A percentile compares a stretch with the other conserved stretches of the same genome.
Evolutionary conservation across 1,140 invertebrate genomes (phyloP).

Genomic region (Colletes latitarsis): DNA sequence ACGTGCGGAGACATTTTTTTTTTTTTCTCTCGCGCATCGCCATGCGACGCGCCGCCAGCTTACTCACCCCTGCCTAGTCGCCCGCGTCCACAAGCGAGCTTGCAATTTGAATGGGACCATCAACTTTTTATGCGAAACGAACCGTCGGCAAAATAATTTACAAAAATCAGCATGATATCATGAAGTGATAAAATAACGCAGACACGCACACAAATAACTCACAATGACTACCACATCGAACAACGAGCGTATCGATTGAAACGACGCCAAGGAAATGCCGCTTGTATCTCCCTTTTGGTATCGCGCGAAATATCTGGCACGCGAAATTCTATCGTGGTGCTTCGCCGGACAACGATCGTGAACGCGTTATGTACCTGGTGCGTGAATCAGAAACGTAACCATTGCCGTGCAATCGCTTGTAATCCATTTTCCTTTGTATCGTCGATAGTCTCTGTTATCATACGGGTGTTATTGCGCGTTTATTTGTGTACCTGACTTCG

Average conservation of each 20-base stretch:
- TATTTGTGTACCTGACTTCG: constrained; percentile 64
- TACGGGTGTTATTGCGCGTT: constrained; percentile 45
- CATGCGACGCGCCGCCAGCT: constrained; percentile 77
- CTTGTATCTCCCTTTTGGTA: neutral
- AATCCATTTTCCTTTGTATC: constrained; percentile 28
- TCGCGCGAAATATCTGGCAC: no score
- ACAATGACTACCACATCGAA: constrained; percentile 42
- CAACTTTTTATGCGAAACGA: constrained; percentile 74
- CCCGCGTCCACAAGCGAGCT: constrained; percentile 73
- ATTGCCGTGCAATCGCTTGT: no score
- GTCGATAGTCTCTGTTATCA: constrained; percentile 41
- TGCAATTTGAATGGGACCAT: constrained; percentile 71
- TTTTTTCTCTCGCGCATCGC: constrained; percentile 55
- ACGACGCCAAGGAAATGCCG: constrained; percentile 25
- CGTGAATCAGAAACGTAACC: no score
- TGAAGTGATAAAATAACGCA: constrained; percentile 60
- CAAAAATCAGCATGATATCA: constrained; percentile 76
- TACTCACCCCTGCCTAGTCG: constrained; percentile 75
- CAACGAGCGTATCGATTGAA: constrained; percentile 38
- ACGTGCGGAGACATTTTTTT: constrained; percentile 55
- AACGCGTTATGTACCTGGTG: no score
- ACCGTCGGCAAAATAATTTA: constrained; percentile 76
- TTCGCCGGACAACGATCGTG: no score
- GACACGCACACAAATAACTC: constrained; percentile 66
- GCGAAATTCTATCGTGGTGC: no score